Base-by-base conservation (phyloP, 2,797 vertebrate genomes). In the Clamator glandarius region DNA sequence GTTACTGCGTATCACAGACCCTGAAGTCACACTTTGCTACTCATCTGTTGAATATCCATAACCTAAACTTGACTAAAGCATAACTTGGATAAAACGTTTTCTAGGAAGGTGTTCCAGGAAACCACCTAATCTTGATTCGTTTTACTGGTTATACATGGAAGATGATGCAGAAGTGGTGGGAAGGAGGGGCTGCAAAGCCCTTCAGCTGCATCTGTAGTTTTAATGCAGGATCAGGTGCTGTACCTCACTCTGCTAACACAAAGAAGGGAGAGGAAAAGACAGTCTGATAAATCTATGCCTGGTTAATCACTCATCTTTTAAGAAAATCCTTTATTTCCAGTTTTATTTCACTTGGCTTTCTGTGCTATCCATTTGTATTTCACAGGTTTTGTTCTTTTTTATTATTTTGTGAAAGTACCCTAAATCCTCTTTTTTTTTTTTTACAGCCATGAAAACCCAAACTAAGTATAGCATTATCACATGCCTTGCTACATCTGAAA, bases 121-220 rank as follows among this genome's bases (percentile, higher is more conserved):
- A 28, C 4, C 17, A 16, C 1, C 31, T n/a, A 11, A 29, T n/a
- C 44, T 26, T 25, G 13, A 20, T 69, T 50, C 54, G 5, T 46
- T 33, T 20, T 11, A 6, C 36, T 33, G 42, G 12, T 67, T 11
- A 41, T 61, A 24, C 21, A 2, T 5, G 8, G 24, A 68, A 15
- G 28, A 35, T 8, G 11, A 4, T 41, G 33, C 63, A 73, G 58
- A 33, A 61, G 33, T 6, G 15, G 1, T 61, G 36, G 35, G 41
- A 46, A 44, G 44, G 15, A 9, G 0, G 2, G 19, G 16, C 17
- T 51, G 36, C 0, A 0, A n/a, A 36, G n/a, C 33, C 52, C 28
- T 68, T n/a, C 55, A 33, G 19, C 26, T 51, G 21, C 10, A 25
- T 11, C 5, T 77, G n/a, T 24, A 11, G 21, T 42, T 48, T 48